Base-by-base conservation (phyloP, 2,113 vertebrate genomes). In the Helogale parvula region DNA sequence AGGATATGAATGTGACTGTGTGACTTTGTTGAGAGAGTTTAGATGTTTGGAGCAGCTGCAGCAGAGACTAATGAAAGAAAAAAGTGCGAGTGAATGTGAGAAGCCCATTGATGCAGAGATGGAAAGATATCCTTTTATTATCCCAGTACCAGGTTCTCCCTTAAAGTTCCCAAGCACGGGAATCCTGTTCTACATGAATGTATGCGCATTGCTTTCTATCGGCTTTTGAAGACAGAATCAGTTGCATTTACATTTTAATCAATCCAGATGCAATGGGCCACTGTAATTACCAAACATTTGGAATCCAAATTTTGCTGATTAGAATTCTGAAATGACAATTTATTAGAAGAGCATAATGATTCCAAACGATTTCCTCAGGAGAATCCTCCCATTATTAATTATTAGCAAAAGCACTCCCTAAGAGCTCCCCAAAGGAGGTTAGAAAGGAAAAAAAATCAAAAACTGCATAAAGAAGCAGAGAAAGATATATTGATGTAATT, bases 251-350 rank as follows among this genome's bases (percentile, higher is more conserved):
- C 74, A 72, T 97, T 89, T 47, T 96, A 98, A 90, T 66, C 93
- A 94, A 90, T 94, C 90, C 95, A 88, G 92, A 97, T 96, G 95
- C 93, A 97, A n/a, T 90, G 95, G 97, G 80, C 41, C 29, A 96
- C 74, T 66, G 23, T 97, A 96, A 97, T 98, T 98, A 96, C 57
- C 57, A 96, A 96, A 90, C 50, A 97, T 97, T 97, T 98, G 76
- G 94, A 88, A 97, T 97, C 88, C 69, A 96, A 97, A 98, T 95
- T 97, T 97, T 95, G 69, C 90, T 97, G 96, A 98, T 97, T 97
- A 90, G 95, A 80, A 96, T 98, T 98, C 97, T 94, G 96, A 98
- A 98, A 95, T 97, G 77, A 93, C 10, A 76, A 72, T 98, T 96
- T 98, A 88, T 98, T 96, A 97, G 90, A 82, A 45, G 10, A 72